Evolutionary conservation across 2,888 invertebrate genomes (phyloP), one percentile per base, ranked within the genome.

Genomic region (Chouioia cunea): DNA sequence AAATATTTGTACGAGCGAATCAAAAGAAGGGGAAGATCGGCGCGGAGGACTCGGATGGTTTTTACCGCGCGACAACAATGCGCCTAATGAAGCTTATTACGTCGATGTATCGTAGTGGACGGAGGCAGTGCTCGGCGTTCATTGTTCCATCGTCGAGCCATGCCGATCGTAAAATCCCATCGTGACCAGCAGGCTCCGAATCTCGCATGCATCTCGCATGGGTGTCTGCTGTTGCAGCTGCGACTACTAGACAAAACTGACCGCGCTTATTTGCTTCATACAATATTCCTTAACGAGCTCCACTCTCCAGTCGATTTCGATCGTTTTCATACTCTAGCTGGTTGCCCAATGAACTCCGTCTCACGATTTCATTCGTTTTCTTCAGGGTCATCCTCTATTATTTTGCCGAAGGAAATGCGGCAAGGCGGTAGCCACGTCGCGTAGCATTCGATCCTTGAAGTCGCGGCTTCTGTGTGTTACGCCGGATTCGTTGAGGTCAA

Each of bases 51-150:
- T 27, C 10, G 57, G 27, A 18, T 50, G 23, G 16, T 73, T 74
- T 70, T 69, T 73, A 65, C 73, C 71, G 27, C 70, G 76, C 76
- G 78, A 79, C 81, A 81, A 84, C 84, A 84, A 84, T 84, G 81
- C 81, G 76, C 79, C 80, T 83, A 84, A 84, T 82, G 84, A 84
- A 83, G 81, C 81, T 82, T 82, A 83, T 83, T 84, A 81, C 82
- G 77, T 71, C 79, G 81, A 77, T 80, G 79, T 80, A 81, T 81
- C 82, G 81, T 79, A 75, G 76, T 77, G 78, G 70, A 62, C 58
- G 60, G 74, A 76, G 73, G n/a, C n/a, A 79, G 78, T 78, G 77
- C 77, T 79, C 78, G 76, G 71, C 74, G 74, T 77, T 76, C 80
- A 81, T 83, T 82, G 82, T 81, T 81, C 81, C 78, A 78, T 81